phyloP scores from a whole-genome alignment of 2,888 invertebrate species.

The Didymodactylos carnosus region DNA sequence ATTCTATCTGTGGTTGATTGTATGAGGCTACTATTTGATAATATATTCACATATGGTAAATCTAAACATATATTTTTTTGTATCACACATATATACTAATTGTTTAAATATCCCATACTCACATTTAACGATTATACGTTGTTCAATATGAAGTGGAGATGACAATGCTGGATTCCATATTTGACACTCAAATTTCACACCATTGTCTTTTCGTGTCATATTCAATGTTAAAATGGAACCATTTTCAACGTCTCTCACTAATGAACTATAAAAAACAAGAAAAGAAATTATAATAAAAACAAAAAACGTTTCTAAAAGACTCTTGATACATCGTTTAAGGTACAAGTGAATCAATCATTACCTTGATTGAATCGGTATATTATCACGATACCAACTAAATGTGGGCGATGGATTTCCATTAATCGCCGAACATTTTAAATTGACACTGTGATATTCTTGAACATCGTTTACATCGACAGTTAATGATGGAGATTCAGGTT shows the following conservation, averaged over 20 bases:
- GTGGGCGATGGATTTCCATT: not conserved
- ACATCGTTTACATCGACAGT: not conserved
- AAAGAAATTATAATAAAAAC: not conserved
- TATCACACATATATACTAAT: not conserved
- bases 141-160: not conserved
- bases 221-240: not conserved
- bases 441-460: not conserved
- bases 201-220: not conserved
- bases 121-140: not conserved
- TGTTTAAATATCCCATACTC: not conserved
- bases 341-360: not conserved
- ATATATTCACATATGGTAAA: not conserved
- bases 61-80: not conserved
- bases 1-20: not conserved
- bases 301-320: too few species aligned
- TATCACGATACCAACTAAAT: not conserved
- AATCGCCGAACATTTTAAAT: not conserved
- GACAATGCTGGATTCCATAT: not conserved
- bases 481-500: not conserved
- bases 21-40: not conserved
- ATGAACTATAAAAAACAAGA: not conserved
- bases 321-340: too few species aligned
- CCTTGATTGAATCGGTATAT: not conserved
- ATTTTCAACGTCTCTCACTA: not conserved
- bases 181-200: not conserved